Conservation (phyloP, 2,113 vertebrate genomes). For the Lanius ludovicianus region DNA sequence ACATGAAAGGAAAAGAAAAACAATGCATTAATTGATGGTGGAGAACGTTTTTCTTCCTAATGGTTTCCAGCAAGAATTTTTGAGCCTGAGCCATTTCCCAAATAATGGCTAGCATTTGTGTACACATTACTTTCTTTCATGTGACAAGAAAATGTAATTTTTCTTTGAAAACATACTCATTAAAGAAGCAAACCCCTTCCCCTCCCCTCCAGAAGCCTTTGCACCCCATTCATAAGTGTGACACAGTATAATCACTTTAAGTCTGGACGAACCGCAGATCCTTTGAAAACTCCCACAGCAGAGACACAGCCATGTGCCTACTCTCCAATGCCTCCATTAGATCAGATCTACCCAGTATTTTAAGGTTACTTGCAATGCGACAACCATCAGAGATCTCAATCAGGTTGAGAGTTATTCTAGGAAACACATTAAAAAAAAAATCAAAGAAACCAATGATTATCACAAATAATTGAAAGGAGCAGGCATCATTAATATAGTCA, state of each 20-base stretch:
- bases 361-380: background rate
- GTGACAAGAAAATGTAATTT: slow-evolving; percentile 58
- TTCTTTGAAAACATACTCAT: slow-evolving; percentile 56
- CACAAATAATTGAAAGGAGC: background rate
- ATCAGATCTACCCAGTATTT: background rate
- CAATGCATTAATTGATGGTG: slow-evolving; percentile 63
- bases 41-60: slow-evolving; percentile 56
- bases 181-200: slow-evolving; percentile 19
- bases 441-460: slow-evolving; percentile 1
- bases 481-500: background rate
- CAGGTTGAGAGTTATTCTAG: background rate
- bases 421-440: background rate
- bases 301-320: background rate
- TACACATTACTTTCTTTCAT: slow-evolving; percentile 57
- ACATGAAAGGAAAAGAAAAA: slow-evolving; percentile 67
- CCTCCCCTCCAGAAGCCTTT: background rate
- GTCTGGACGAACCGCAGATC: background rate
- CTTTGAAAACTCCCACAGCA: slow-evolving; percentile 23
- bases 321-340: background rate
- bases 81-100: slow-evolving; percentile 56
- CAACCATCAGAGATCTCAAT: background rate
- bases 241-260: slow-evolving; percentile 6
- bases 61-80: slow-evolving; percentile 65
- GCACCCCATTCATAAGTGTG: slow-evolving; percentile 37
- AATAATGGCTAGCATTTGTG: slow-evolving; percentile 59